phyloP scores from a whole-genome alignment of 2,797 vertebrate genomes.

The Rachycentron canadum region DNA sequence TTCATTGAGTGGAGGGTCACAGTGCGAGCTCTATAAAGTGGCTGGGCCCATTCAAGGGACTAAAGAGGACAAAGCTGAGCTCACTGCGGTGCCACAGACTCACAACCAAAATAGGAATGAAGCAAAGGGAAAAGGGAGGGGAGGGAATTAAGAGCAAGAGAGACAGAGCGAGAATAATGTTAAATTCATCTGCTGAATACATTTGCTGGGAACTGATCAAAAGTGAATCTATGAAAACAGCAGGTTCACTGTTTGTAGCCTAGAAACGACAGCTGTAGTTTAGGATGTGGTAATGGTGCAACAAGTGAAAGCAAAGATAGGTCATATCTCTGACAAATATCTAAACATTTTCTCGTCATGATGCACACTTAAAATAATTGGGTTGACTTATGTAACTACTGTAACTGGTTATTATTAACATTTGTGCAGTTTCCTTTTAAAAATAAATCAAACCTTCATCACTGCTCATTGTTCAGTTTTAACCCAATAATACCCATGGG shows the following conservation, averaged over 20 bases:
- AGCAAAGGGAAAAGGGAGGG: conserved; percentile 60
- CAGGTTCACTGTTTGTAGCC: neutral
- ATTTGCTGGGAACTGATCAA: conserved; percentile 53
- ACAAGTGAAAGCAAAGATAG: neutral
- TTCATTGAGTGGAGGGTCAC: conserved; percentile 82
- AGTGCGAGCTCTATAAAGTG: conserved; percentile 81
- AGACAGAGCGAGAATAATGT: conserved; percentile 33
- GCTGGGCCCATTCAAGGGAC: conserved; percentile 80
- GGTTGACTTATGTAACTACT: neutral
- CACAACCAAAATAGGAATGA: conserved; percentile 81
- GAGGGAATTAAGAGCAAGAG: conserved; percentile 34
- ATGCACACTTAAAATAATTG: neutral
- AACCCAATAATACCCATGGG: no score
- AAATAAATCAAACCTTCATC: no score
- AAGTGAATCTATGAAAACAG: conserved; percentile 23
- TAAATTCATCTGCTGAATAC: conserved; percentile 62
- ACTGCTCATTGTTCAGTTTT: no score
- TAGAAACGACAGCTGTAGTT: neutral
- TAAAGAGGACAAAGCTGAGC: conserved; percentile 85
- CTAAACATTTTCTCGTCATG: neutral
- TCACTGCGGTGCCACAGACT: conserved; percentile 65
- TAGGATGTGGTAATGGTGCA: neutral
- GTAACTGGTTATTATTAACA: no score
- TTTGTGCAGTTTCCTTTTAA: no score
- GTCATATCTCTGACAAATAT: neutral